Evolutionary conservation across 2,113 vertebrate genomes (phyloP).

Genomic region (Ammodramus savannarum): DNA sequence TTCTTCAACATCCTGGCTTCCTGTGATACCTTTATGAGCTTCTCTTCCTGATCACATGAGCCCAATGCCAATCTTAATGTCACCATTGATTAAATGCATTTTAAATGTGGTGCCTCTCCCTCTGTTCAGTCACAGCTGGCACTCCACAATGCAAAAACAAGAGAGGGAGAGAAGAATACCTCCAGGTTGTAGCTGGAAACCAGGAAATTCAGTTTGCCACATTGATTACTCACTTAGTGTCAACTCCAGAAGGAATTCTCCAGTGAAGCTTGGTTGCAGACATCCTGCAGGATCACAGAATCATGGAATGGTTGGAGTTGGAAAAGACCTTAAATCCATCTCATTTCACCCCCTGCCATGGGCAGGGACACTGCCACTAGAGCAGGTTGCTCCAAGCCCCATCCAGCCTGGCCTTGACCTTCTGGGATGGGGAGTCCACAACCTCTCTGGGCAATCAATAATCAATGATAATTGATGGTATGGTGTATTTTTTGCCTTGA

Average conservation of each 20-base stretch:
- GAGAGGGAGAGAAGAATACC: background rate
- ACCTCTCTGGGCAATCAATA: background rate
- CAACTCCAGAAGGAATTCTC: background rate
- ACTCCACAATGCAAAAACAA: background rate
- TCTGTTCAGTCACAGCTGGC: background rate
- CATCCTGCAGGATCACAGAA: background rate
- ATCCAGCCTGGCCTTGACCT: background rate
- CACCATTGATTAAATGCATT: background rate
- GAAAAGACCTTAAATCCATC: background rate
- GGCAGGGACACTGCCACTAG: background rate
- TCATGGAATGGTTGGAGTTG: background rate
- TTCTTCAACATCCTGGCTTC: background rate
- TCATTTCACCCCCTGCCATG: background rate
- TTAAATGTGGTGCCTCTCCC: background rate
- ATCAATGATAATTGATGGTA: background rate
- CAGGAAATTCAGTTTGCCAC: background rate
- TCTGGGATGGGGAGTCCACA: background rate
- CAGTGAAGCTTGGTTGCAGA: background rate
- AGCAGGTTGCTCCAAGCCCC: background rate
- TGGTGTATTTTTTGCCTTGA: fast-evolving
- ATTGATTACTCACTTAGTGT: background rate
- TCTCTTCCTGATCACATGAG: background rate
- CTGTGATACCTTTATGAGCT: background rate
- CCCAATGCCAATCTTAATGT: background rate
- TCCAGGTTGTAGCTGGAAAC: background rate